Percentiles rank a stretch among this genome's conserved stretches.
These are phyloP conservation scores for Malaclemys terrapin DNA, from an alignment of 2,113 vertebrate species.

Conservation along the genomic window DNA sequence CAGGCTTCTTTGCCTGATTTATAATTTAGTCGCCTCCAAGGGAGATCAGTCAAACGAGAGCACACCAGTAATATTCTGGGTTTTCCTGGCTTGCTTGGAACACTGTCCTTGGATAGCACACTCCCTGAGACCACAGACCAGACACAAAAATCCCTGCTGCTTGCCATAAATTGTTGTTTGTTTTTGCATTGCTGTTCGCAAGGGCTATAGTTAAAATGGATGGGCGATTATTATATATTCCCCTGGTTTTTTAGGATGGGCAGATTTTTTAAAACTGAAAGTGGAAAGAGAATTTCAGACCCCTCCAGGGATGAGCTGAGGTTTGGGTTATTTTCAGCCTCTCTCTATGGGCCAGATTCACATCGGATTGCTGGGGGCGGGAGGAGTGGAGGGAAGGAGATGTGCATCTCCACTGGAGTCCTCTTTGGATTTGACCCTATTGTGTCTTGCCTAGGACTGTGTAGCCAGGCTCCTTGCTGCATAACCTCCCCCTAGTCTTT, in stretches of 20 bases:
- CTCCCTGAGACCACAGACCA: neutral
- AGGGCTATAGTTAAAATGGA: fast-evolving
- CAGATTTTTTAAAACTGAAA: neutral
- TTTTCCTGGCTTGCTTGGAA: neutral
- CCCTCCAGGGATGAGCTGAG: fast-evolving
- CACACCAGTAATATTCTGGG: fast-evolving
- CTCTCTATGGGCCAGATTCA: fast-evolving
- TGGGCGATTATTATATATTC: fast-evolving
- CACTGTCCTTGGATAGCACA: neutral
- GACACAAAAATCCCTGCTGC: slow-evolving; percentile 10
- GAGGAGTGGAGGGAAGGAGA: neutral
- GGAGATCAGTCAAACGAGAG: neutral
- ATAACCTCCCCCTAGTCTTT: neutral
- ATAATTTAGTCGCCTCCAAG: fast-evolving
- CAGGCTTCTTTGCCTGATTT: neutral
- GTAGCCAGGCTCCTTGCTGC: neutral
- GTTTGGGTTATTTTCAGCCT: neutral
- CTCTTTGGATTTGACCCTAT: neutral
- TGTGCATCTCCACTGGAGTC: neutral
- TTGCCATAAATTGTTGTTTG: slow-evolving; percentile 3
- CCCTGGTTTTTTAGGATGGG: fast-evolving
- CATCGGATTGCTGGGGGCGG: neutral
- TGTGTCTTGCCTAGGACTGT: neutral
- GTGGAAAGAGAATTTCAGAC: neutral
- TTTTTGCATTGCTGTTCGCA: fast-evolving